Evolutionary conservation across 2,113 vertebrate species (phyloP).

Genomic region (Loxodonta africana): DNA sequence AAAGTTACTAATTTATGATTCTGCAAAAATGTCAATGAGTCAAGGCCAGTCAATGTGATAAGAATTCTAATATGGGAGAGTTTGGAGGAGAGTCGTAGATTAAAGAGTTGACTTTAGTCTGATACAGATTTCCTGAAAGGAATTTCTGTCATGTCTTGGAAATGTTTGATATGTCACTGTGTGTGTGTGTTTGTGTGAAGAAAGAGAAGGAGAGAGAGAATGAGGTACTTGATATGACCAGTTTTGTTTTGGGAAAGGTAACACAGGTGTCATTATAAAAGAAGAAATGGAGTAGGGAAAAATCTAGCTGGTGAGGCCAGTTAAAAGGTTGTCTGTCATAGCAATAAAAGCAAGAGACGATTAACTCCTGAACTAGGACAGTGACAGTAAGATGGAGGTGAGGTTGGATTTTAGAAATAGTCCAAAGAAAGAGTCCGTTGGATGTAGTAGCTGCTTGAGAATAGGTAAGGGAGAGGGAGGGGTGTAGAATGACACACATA

Average conservation of each 20-base stretch:
- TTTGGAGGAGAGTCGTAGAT: not conserved
- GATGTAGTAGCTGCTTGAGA: not conserved
- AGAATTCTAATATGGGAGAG: not conserved
- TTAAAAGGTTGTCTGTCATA: not conserved
- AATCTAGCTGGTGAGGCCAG: not conserved
- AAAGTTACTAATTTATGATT: not conserved
- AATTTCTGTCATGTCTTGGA: not conserved
- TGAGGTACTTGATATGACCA: not conserved
- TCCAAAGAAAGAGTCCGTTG: not conserved
- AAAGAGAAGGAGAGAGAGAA: not conserved
- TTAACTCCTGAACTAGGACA: not conserved
- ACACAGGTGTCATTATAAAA: not conserved
- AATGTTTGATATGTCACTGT: not conserved
- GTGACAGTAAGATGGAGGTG: not conserved
- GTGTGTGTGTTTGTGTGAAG: not conserved
- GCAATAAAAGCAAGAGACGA: not conserved
- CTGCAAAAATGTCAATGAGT: not conserved
- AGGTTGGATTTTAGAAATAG: not conserved
- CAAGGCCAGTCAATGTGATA: not conserved
- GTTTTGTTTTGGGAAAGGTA: not conserved
- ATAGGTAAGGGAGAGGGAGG: not conserved
- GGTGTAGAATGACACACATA: not conserved
- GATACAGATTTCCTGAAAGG: not conserved
- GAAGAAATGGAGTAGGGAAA: not conserved
- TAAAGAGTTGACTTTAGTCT: not conserved